Conservation (phyloP, 1,140 invertebrate species). For the Drosophila paulistorum region DNA sequence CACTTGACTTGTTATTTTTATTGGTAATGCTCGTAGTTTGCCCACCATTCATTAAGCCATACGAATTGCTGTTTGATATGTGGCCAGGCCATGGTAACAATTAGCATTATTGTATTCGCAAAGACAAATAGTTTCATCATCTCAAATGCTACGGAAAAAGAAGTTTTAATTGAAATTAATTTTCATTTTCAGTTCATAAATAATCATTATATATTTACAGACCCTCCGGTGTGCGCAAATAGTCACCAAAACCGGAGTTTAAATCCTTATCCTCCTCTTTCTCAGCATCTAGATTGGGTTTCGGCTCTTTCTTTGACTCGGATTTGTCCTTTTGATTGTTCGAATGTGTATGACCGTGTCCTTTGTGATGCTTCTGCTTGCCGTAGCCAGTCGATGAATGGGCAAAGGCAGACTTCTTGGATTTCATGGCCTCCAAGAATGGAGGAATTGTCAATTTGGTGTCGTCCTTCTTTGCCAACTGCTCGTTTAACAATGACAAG, state of each 20-base stretch:
- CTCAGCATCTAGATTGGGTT: slow-evolving; percentile 27
- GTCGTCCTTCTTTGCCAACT: slow-evolving; percentile 45
- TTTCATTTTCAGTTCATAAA: not conserved
- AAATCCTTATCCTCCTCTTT: slow-evolving; percentile 74
- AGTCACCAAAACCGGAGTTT: slow-evolving; percentile 80
- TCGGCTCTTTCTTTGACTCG: slow-evolving; percentile 46
- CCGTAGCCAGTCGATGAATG: slow-evolving; percentile 78
- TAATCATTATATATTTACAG: slow-evolving; percentile 45
- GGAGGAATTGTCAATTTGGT: slow-evolving; percentile 6
- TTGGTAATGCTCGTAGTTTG: slow-evolving; percentile 48
- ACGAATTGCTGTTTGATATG: slow-evolving; percentile 69
- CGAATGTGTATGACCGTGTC: slow-evolving; percentile 41
- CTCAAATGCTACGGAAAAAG: slow-evolving; percentile 57
- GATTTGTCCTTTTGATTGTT: slow-evolving; percentile 47
- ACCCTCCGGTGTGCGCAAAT: slow-evolving; percentile 79
- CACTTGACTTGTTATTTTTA: slow-evolving; percentile 14
- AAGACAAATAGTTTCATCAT: slow-evolving; percentile 83
- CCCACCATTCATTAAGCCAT: slow-evolving; percentile 71
- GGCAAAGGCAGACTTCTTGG: slow-evolving; percentile 74
- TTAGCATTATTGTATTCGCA: slow-evolving; percentile 78
- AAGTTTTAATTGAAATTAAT: not conserved
- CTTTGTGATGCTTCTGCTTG: slow-evolving; percentile 62
- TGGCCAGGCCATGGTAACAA: slow-evolving; percentile 81
- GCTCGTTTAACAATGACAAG: slow-evolving; percentile 49
- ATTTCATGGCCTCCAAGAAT: slow-evolving; percentile 70